Evolutionary conservation across 2,797 vertebrate genomes (phyloP).

Genomic region (Chelidonichthys spinosus): DNA sequence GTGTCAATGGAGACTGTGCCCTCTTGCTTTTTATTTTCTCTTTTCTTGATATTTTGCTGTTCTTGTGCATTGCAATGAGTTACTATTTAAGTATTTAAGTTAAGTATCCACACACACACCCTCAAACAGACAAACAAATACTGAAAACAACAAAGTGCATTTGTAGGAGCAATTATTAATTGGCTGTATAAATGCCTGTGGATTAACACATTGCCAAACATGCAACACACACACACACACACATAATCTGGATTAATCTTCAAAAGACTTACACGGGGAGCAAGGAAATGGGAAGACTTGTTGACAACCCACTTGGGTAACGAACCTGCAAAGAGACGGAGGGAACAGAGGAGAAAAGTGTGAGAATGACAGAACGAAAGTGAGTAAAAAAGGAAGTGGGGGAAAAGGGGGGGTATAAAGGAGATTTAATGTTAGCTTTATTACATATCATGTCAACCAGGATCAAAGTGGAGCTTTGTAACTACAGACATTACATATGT

Average conservation of each 20-base stretch:
- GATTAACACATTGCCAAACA: conserved; percentile 24
- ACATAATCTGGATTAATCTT: conserved; percentile 29
- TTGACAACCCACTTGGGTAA: conserved; percentile 98
- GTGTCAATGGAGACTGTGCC: too few species aligned
- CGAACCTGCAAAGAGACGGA: conserved; percentile 84
- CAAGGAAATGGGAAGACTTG: conserved; percentile 93
- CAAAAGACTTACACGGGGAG: conserved; percentile 89
- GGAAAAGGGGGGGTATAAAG: neutral
- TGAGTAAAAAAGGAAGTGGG: neutral
- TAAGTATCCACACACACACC: conserved; percentile 6
- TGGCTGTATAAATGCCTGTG: neutral
- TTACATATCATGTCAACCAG: conserved; percentile 30
- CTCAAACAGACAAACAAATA: conserved; percentile 20
- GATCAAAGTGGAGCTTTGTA: conserved; percentile 38
- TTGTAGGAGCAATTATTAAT: conserved; percentile 7
- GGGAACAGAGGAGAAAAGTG: conserved; percentile 4
- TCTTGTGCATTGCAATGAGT: neutral
- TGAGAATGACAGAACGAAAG: conserved; percentile 5
- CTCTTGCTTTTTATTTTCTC: too few species aligned
- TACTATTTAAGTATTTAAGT: conserved; percentile 13
- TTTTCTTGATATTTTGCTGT: too few species aligned
- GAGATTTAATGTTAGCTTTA: conserved; percentile 26
- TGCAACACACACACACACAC: neutral
- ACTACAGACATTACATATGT: too few species aligned
- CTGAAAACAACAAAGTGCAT: conserved; percentile 11